Conservation (phyloP, 1,140 invertebrate species). For the Steinernema khuongi region DNA sequence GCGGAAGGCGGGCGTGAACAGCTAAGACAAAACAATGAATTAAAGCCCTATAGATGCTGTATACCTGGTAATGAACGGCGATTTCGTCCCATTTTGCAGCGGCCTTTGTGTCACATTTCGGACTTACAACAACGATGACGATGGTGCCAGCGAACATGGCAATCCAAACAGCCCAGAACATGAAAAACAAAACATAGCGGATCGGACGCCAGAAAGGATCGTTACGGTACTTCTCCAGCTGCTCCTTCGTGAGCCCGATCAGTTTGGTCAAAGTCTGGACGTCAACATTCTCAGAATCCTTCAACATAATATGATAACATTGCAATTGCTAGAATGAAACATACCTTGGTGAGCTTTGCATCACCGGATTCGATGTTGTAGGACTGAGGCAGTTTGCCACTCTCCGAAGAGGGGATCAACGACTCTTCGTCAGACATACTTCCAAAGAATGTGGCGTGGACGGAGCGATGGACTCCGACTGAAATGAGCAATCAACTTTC, state of each 20-base stretch:
- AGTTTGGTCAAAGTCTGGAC: constrained; percentile 10
- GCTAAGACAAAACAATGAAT: constrained; percentile 22
- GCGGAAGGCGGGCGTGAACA: constrained; percentile 48
- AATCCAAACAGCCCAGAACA: constrained; percentile 55
- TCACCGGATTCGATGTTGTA: constrained; percentile 6
- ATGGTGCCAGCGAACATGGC: constrained; percentile 56
- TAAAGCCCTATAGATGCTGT: not conserved
- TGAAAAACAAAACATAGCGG: constrained; percentile 44
- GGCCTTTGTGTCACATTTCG: constrained; percentile 51
- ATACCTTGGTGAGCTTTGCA: not conserved
- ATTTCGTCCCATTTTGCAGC: constrained; percentile 48
- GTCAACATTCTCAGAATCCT: not conserved
- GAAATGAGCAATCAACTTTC: not conserved
- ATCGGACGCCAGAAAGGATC: constrained; percentile 58
- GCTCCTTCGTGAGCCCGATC: constrained; percentile 56
- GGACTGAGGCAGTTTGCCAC: constrained; percentile 3
- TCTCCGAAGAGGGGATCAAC: constrained; percentile 5
- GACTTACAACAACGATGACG: constrained; percentile 55
- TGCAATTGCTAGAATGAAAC: not conserved
- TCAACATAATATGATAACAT: not conserved
- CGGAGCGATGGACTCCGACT: not conserved
- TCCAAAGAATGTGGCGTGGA: not conserved
- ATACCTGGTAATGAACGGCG: constrained; percentile 47
- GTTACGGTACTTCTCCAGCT: constrained; percentile 55
- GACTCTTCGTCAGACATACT: constrained; percentile 10